Base-by-base conservation (phyloP, 2,888 invertebrate genomes). In the Drosophila eohydei region DNA sequence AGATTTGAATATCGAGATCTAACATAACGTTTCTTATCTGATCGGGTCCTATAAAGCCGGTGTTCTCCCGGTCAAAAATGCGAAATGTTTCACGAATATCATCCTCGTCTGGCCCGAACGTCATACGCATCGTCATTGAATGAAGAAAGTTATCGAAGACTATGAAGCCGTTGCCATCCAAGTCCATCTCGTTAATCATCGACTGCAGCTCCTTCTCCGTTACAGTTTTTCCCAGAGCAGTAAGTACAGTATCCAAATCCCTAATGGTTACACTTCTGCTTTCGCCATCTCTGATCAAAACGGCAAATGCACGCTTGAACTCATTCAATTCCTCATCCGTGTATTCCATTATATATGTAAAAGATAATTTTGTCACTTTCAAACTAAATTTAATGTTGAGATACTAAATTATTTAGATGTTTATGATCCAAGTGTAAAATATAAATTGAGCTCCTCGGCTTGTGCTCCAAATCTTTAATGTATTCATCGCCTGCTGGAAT, bases 41-140 rank as follows among this genome's bases (percentile, higher is more conserved):
- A 12, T 12, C 12, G 7, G 4, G 0, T 1, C 28, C 21, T 9
- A 66, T 30, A 3, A 16, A 67, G 14, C 66, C 66, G 11, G 14
- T 55, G 8, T 55, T 55, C 0, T 8, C 40, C 9, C 12, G 54
- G 55, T 66, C 66, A 12, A 48, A 67, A 12, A 66, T 21, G 7
- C 69, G 68, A 55, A 66, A 66, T 16, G 66, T 14, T 14, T 55
- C 68, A 9, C 69, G 68, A 28, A 66, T 8, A 14, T 55, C 66
- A 12, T 66, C 66, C 3, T 67, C 68, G 6, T 68, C 68, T 3
- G 68, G 66, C 1, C 12, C 12, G 30, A 6, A 9, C 4, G 55
- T 48, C 68, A 66, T 66, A 5, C 34, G 38, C 12, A 48, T 12
- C 1, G 28, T 21, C 46, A 66, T 48, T 3, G 38, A 34, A 0